Percentiles rank a stretch among this genome's conserved stretches.
These are phyloP conservation scores for Lydus trimaculatus DNA, from an alignment of 2,888 invertebrate genomes.

Conservation along the genomic window DNA sequence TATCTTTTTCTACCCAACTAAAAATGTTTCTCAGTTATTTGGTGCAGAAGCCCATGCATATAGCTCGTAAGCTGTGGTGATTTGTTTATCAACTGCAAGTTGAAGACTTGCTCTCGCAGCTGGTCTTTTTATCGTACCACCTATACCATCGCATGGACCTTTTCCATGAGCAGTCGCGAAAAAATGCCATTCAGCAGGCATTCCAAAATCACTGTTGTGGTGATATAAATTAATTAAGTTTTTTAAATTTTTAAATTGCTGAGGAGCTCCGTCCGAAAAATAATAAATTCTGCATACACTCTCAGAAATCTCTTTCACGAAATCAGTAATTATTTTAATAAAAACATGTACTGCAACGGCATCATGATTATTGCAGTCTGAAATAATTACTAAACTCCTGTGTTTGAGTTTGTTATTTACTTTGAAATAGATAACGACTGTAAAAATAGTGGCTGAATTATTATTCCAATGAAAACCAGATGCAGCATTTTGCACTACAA, in stretches of 20 bases:
- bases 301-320: not conserved
- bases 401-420: constrained; percentile 22
- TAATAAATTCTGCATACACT: not conserved
- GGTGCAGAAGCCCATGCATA: not conserved
- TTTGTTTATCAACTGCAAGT: too few relatives aligned
- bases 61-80: not conserved
- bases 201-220: not conserved
- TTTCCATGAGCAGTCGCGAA: constrained; percentile 20
- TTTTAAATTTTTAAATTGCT: not conserved
- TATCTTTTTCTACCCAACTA: too few relatives aligned
- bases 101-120: constrained; percentile 17
- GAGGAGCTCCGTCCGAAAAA: not conserved
- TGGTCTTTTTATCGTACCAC: constrained; percentile 18
- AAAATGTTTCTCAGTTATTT: too few relatives aligned
- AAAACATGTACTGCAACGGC: constrained; percentile 25
- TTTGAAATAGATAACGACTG: constrained; percentile 35
- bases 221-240: constrained; percentile 10
- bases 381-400: constrained; percentile 34
- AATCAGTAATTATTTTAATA: not conserved
- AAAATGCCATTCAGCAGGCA: constrained; percentile 4
- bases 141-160: constrained; percentile 21
- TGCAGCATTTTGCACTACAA: constrained; percentile 37
- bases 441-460: constrained; percentile 33
- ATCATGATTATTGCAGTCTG: constrained; percentile 37
- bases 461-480: constrained; percentile 37